Evolutionary conservation across 2,113 vertebrate species (phyloP).

Genomic region (Varanus salvator): DNA sequence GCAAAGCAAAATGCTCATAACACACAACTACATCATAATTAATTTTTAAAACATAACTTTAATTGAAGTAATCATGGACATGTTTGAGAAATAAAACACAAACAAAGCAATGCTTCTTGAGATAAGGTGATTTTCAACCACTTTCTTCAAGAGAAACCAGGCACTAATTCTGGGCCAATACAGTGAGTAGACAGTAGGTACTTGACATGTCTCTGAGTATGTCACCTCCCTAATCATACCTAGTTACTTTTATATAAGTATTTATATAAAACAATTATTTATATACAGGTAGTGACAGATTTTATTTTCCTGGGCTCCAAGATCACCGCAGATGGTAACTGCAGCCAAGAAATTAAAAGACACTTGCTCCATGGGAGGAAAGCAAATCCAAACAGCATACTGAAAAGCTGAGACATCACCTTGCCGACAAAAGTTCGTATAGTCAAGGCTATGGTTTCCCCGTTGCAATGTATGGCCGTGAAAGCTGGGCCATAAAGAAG

Average conservation of each 20-base stretch:
- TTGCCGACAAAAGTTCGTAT: no score
- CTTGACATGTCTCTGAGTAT: not conserved
- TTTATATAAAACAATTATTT: no score
- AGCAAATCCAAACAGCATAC: no score
- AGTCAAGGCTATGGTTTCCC: no score
- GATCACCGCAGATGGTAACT: no score
- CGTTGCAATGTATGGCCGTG: no score
- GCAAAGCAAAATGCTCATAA: slow-evolving; percentile 54
- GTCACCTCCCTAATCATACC: not conserved
- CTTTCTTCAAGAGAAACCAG: not conserved
- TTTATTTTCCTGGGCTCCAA: no score
- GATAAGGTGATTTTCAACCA: slow-evolving; percentile 24
- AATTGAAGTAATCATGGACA: slow-evolving; percentile 12
- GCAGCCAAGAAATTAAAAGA: no score
- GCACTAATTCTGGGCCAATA: not conserved
- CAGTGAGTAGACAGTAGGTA: not conserved
- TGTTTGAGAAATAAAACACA: not conserved
- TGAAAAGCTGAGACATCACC: no score
- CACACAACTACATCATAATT: slow-evolving; percentile 41
- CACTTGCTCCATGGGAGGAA: no score
- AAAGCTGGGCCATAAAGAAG: no score
- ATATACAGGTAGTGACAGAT: no score
- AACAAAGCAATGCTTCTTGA: slow-evolving; percentile 17
- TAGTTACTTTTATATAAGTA: not conserved
- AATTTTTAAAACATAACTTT: slow-evolving; percentile 23